Conservation (phyloP, 2,797 vertebrate genomes). For the Huso huso region DNA sequence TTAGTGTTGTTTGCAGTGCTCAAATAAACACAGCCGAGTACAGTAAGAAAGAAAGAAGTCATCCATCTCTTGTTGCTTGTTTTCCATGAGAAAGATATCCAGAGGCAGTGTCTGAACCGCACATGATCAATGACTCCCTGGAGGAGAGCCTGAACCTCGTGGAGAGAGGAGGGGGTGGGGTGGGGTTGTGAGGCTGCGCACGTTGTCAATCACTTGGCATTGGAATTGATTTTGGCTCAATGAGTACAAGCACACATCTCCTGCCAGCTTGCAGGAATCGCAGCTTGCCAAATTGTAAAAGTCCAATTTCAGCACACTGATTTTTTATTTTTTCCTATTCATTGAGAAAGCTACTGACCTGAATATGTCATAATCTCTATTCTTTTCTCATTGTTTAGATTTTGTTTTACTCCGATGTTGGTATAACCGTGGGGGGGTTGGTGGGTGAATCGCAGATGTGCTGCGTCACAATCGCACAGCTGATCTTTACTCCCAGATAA, state of each 20-base stretch:
- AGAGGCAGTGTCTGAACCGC: background rate
- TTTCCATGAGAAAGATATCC: background rate
- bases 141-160: slow-evolving; percentile 7
- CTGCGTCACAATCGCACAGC: background rate
- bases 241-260: slow-evolving; percentile 28
- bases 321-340: slow-evolving; percentile 22
- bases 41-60: too few species aligned
- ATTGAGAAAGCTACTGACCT: slow-evolving; percentile 29
- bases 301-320: slow-evolving; percentile 21
- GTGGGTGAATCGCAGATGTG: background rate
- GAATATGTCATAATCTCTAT: slow-evolving; percentile 34
- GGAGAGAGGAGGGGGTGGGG: background rate
- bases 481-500: slow-evolving; percentile 5
- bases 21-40: too few species aligned
- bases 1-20: too few species aligned
- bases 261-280: slow-evolving; percentile 20
- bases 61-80: too few species aligned
- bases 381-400: slow-evolving; percentile 33
- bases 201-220: slow-evolving; percentile 30
- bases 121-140: slow-evolving; percentile 16
- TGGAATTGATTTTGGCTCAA: slow-evolving; percentile 36
- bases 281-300: slow-evolving; percentile 34
- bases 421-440: background rate
- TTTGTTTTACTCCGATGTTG: slow-evolving; percentile 17
- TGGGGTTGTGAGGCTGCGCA: slow-evolving; percentile 27